Percentiles rank a stretch among this genome's conserved stretches.
phyloP scores from a whole-genome alignment of 2,113 vertebrate species.

The Esox niger region DNA sequence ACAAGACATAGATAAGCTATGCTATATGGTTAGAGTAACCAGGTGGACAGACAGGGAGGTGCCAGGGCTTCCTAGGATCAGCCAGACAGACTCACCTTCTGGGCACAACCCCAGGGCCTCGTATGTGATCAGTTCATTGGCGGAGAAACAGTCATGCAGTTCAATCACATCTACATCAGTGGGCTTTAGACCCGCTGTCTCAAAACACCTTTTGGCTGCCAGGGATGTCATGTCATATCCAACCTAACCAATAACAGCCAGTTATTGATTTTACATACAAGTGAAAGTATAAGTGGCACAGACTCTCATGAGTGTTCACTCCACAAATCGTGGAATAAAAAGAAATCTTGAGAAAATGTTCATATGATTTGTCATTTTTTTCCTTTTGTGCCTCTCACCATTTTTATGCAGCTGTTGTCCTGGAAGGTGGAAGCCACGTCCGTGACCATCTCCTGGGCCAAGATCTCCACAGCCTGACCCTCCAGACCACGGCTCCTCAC shows the following conservation, averaged over 20 bases:
- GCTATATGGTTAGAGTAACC: too few species aligned
- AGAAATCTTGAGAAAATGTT: too few species aligned
- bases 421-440: slow-evolving; percentile 85
- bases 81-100: slow-evolving; percentile 74
- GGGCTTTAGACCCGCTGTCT: slow-evolving; percentile 77
- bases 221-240: slow-evolving; percentile 87
- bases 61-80: too few species aligned
- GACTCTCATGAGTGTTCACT: too few species aligned
- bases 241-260: slow-evolving; percentile 64
- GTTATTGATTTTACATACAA: too few species aligned
- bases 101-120: slow-evolving; percentile 93
- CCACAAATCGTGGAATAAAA: too few species aligned
- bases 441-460: slow-evolving; percentile 94
- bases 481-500: slow-evolving; percentile 77
- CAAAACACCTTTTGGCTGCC: slow-evolving; percentile 83
- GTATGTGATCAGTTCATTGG: slow-evolving; percentile 91
- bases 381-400: slow-evolving; percentile 67
- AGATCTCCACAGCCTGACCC: slow-evolving; percentile 87
- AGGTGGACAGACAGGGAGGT: too few species aligned
- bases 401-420: slow-evolving; percentile 84
- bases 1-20: too few species aligned
- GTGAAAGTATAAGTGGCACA: too few species aligned
- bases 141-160: slow-evolving; percentile 95
- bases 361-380: too few species aligned
- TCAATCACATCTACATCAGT: slow-evolving; percentile 87